Evolutionary conservation across 2,797 vertebrate species (phyloP), one percentile per base, ranked within the genome.

Genomic region (Danio jaintianensis): DNA sequence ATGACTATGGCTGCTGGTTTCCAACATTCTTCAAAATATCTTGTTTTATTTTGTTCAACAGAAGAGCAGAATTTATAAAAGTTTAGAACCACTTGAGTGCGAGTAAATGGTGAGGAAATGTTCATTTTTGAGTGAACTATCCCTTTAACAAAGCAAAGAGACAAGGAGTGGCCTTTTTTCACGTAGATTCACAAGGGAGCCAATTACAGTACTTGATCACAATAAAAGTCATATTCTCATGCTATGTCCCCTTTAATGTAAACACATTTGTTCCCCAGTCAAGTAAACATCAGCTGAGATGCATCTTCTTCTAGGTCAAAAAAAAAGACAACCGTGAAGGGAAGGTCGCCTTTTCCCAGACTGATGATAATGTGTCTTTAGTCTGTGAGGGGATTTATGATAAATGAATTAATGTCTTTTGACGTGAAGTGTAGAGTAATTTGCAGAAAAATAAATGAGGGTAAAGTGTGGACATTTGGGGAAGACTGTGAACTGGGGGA

Each of bases 361-460:
- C 58, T 66, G 79, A 83, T 66, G 69, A n/a, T 63, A 40, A 59
- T 84, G 82, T 66, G 74, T 86, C 64, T 82, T 81, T 64, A 52
- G 71, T 64, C 22, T 43, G 20, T 48, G 48, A 15, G 40, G 70
- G n/a, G 42, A 50, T 72, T 59, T 45, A 73, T 80, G 79, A 86
- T 43, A 42, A 85, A 85, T 83, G 80, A 78, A 80, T 86, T 86
- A 83, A 89, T 88, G 84, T 87, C 79, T 80, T 74, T 84, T 88
- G 81, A 85, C 79, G 81, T 79, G 71, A 79, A 68, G 59, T 80
- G 66, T 79, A 83, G 80, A 80, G 85, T 82, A 83, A 87, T 89
- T 89, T 84, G 75, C 78, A 82, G 80, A 86, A 85, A 76, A 87
- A 85, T 86, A 87, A 87, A 86, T 85, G 56, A 40, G 55, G 74